Evolutionary conservation across 1,140 invertebrate species (phyloP), one percentile per base, ranked within the genome.

Genomic region (Hycleus cichorii): DNA sequence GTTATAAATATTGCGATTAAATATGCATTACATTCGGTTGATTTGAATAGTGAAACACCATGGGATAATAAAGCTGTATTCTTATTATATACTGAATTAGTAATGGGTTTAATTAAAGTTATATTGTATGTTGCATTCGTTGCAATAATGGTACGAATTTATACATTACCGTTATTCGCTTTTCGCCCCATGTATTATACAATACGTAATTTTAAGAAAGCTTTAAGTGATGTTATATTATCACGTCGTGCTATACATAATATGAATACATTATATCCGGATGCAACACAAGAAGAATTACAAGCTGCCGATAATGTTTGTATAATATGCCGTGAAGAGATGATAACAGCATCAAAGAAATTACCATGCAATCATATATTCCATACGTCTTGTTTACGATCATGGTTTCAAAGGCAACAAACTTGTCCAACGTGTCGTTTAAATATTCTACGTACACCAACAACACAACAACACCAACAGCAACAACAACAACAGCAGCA

Each of bases 1-100:
- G 89, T 97, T 11, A 76, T 92, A 7, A 97, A 97, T 74, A 97
- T 96, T 49, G 81, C 86, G 5, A 90, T 98, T 39, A 99, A 99
- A 77, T 99, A 99, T 75, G 76, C 93, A 10, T 78, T 99, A 4
- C 96, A 99, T 75, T 87, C 91, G 0, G 85, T 97, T 51, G 96
- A 98, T 75, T 81, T 96, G 42, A 89, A 93, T 67, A 93, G 91
- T 75, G 94, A 97, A 69, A 94, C 90, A 59, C 96, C 95, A 4
- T 99, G 97, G 97, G 97, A 99, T 72, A 97, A 95, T 73, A 99
- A 99, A 76, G 95, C 96, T 9, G 95, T 98, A 2, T 98, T 95
- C 70, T 76, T 99, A 10, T 78, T 99, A 0, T 98, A 99, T 68
- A 94, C 95, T 10, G 97, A 99, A 78, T 80, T 99, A 45, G 81